Base-by-base conservation (phyloP, 2,797 vertebrate species). In the Lepilemur ruficaudatus region DNA sequence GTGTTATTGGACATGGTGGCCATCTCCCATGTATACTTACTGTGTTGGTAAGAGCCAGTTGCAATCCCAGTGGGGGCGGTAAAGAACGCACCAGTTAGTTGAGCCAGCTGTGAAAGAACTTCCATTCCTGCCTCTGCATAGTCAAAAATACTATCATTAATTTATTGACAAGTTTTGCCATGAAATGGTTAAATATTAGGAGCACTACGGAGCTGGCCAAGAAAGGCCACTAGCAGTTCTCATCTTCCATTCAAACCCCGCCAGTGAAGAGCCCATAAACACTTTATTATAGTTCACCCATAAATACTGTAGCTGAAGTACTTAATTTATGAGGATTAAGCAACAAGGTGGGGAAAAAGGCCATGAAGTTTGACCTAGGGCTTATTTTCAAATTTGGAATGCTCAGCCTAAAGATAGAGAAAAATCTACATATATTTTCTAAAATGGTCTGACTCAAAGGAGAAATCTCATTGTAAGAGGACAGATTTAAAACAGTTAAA, bases 11-110 rank as follows among this genome's bases (percentile, higher is more conserved):
- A 6, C 25, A 3, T 0, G 1, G 17, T 7, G 18, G 10, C 9
- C 50, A 87, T 28, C 4, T 30, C n/a, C 65, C 28, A 2, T 0
- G 18, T 25, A 18, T n/a, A 98, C 99, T 99, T 98, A 99, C 99
- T 98, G 98, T 99, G 99, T 93, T 99, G 99, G 97, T 99, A 99
- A 30, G 98, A 99, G 94, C 99, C 99, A 0, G 99, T 99, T 57
- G 98, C 98, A 10, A 99, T 98, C 67, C 99, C 99, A 50, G 98
- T 96, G 0, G 99, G 99, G 4, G 99, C 98, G 3, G 96, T 98
- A 83, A 99, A 98, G 67, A 98, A 97, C 14, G 99, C 97, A 83
- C 99, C 99, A 23, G 99, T 99, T 65, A 99, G 98, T 43, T 97
- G 84, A 12, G 99, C 99, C 46, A 99, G 98, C 84, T 95, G 98